phyloP scores from a whole-genome alignment of 2,113 vertebrate genomes.

The Coturnix japonica region DNA sequence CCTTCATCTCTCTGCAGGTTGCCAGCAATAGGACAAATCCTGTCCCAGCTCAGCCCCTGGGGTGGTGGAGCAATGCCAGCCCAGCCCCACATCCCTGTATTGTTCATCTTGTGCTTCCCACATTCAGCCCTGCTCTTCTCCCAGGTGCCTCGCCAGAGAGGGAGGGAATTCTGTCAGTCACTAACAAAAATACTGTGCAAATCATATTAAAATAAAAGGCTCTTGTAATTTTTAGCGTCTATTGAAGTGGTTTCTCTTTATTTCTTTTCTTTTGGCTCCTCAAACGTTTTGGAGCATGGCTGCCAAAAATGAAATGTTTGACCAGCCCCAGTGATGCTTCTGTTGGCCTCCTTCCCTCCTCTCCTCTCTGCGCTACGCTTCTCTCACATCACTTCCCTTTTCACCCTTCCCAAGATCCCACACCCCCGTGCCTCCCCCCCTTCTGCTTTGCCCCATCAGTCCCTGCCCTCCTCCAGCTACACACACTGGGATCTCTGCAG shows the following conservation, averaged over 20 bases:
- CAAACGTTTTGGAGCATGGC: background rate
- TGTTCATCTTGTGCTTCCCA: constrained; percentile 24
- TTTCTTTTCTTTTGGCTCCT: constrained; percentile 22
- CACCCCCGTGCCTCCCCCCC: rapidly evolving
- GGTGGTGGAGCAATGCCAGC: background rate
- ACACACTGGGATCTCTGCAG: background rate
- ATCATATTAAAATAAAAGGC: constrained; percentile 63
- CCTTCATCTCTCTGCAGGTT: background rate
- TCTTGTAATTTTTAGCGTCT: constrained; percentile 46
- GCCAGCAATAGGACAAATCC: background rate
- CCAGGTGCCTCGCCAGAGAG: constrained; percentile 57
- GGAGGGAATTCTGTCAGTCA: constrained; percentile 60
- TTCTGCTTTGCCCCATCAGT: background rate
- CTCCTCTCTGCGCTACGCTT: background rate
- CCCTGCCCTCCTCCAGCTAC: background rate
- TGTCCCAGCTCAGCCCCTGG: background rate
- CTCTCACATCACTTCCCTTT: background rate
- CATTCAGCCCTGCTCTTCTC: constrained; percentile 31
- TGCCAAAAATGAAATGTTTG: constrained; percentile 58
- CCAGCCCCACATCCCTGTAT: background rate
- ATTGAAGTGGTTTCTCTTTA: constrained; percentile 64
- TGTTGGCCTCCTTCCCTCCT: constrained; percentile 51
- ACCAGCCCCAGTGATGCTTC: background rate
- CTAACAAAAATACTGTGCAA: constrained; percentile 61
- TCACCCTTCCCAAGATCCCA: background rate